Evolutionary conservation across 2,113 vertebrate species (phyloP).

Genomic region (Odobenus rosmarus): DNA sequence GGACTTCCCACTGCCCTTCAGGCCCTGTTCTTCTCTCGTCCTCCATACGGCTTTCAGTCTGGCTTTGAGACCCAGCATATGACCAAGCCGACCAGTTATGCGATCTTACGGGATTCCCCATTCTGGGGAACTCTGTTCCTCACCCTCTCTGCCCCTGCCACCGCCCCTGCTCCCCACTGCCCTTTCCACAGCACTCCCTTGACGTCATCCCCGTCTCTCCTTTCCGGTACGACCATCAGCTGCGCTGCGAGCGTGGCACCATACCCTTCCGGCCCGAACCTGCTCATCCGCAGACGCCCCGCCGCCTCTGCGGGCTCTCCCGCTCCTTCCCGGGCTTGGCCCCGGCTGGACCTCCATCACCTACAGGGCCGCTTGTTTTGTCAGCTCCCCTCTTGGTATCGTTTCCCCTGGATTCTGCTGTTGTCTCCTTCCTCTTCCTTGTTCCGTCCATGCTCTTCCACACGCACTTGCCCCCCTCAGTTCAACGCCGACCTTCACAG

Average conservation of each 20-base stretch:
- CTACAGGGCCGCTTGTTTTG: background rate
- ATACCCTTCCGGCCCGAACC: background rate
- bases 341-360: background rate
- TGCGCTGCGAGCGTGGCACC: background rate
- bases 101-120: background rate
- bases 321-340: background rate
- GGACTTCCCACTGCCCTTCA: background rate
- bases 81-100: background rate
- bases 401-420: background rate
- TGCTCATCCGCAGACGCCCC: background rate
- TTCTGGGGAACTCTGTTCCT: background rate
- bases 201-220: background rate
- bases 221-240: background rate
- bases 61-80: background rate
- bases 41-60: background rate
- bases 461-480: background rate
- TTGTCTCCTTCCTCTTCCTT: background rate
- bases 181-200: background rate
- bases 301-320: background rate
- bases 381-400: background rate
- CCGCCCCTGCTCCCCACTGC: background rate
- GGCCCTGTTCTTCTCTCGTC: background rate
- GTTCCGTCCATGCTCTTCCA: background rate
- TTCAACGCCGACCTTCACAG: background rate
- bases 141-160: background rate